Evolutionary conservation across 2,797 vertebrate genomes (phyloP).

Genomic region (Perodicticus potto): DNA sequence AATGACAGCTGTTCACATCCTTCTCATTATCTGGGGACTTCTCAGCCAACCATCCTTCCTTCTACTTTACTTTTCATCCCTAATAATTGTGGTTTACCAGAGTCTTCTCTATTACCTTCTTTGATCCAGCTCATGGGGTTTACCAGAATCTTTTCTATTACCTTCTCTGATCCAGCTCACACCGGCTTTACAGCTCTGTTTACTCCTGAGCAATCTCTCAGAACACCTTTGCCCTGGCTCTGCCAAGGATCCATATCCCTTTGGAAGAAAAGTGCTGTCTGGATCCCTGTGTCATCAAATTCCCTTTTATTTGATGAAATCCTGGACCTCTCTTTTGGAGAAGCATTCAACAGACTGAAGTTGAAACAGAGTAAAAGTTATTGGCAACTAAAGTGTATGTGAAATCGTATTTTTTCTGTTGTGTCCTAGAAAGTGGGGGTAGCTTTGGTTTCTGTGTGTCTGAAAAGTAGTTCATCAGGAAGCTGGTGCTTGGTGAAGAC

Average conservation of each 20-base stretch:
- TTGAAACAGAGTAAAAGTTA: neutral
- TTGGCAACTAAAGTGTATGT: neutral
- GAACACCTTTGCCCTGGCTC: neutral
- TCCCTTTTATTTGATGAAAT: conserved; percentile 55
- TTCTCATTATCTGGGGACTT: neutral
- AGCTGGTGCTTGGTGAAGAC: neutral
- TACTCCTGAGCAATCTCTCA: neutral
- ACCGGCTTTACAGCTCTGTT: neutral
- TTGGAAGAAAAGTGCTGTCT: neutral
- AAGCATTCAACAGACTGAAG: neutral
- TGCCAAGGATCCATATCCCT: neutral
- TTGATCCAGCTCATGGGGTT: neutral
- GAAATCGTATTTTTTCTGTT: neutral
- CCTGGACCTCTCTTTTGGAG: conserved; percentile 25
- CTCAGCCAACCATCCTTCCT: neutral
- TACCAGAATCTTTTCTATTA: neutral
- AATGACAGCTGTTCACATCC: neutral
- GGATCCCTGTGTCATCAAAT: conserved; percentile 20
- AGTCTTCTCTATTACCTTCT: neutral
- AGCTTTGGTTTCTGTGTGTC: neutral
- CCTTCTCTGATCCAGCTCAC: neutral
- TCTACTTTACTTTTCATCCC: conserved; percentile 13
- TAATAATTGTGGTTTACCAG: neutral
- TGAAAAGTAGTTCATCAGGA: conserved; percentile 4
- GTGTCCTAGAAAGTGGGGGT: neutral